Evolutionary conservation across 1,140 invertebrate genomes (phyloP), one percentile per base, ranked within the genome.

Genomic region (Teleopsis dalmanni): DNA sequence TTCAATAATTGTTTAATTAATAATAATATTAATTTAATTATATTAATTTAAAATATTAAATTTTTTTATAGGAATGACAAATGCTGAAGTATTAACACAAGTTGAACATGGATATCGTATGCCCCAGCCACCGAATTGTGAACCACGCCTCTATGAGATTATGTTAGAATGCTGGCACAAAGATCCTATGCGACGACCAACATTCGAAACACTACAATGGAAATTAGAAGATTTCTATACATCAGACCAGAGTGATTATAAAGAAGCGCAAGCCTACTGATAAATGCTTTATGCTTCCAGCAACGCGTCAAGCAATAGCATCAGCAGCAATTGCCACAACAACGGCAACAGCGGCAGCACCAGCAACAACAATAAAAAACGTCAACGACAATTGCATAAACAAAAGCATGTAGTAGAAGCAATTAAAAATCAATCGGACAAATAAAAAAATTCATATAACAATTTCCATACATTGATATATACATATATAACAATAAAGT

Each of bases 141-240:
- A 96, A 14, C 80, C 82, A 31, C 78, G 87, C 8, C 78, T 99
- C 2, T 99, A 99, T 71, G 93, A 98, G 57, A 96, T 98, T 54
- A 99, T 99, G 96, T 75, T 98, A 8, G 94, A 98, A 73, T 98
- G 95, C 72, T 99, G 97, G 97, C 88, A 96, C 72, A 95, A 96
- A 64, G 95, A 99, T 69, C 92, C 95, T 18, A 91, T 98, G 81
- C 95, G 97, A 70, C 78, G 97, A 74, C 97, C 97, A 38, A 99
- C 95, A 4, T 99, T 99, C 73, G 96, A 99, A 76, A 99, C 96
- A 2, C 78, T 99, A 27, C 95, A 99, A 73, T 99, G 96, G 96
- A 98, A 98, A 74, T 79, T 99, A 36, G 96, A 99, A 75, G 96
- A 99, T 75, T 98, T 98, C 79, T 99, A 98, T 74, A 96, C 93